phyloP scores from a whole-genome alignment of 1,140 invertebrate genomes.

The Gerris buenoi region DNA sequence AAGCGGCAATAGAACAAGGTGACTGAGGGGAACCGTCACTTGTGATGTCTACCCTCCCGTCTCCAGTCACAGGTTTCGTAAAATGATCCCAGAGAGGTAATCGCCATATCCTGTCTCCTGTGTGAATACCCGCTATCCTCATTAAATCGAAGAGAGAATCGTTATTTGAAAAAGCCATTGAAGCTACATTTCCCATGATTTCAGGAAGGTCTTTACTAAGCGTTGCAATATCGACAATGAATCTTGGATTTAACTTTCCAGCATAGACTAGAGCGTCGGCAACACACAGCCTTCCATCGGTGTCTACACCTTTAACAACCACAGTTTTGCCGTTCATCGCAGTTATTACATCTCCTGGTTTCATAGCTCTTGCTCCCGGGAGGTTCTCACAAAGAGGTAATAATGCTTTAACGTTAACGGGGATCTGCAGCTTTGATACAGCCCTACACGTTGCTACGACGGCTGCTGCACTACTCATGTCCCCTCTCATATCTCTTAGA shows the following conservation, averaged over 20 bases:
- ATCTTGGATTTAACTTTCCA: slow-evolving; percentile 38
- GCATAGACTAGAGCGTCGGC: slow-evolving; percentile 48
- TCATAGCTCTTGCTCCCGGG: slow-evolving; percentile 41
- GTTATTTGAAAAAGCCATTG: slow-evolving; percentile 41
- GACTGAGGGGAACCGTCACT: no score
- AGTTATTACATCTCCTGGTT: slow-evolving; percentile 46
- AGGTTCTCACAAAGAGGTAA: slow-evolving; percentile 48
- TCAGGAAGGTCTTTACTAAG: slow-evolving; percentile 41
- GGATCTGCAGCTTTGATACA: slow-evolving; percentile 35
- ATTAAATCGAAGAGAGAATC: slow-evolving; percentile 35
- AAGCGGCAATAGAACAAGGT: slow-evolving; percentile 39
- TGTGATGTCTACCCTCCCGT: slow-evolving; percentile 20
- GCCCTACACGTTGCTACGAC: slow-evolving; percentile 37
- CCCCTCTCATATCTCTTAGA: slow-evolving; percentile 45
- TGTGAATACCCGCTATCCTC: slow-evolving; percentile 35
- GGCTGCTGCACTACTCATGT: slow-evolving; percentile 50
- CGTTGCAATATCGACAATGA: slow-evolving; percentile 46
- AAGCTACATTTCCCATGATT: slow-evolving; percentile 36
- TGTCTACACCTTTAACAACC: slow-evolving; percentile 48
- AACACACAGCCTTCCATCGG: slow-evolving; percentile 45
- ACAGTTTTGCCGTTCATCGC: slow-evolving; percentile 49
- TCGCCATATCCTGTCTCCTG: slow-evolving; percentile 48
- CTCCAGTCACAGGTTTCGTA: slow-evolving; percentile 26
- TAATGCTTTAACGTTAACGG: slow-evolving; percentile 37
- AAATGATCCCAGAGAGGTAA: slow-evolving; percentile 46